These are phyloP conservation scores for Rhizomys pruinosus DNA, from an alignment of 2,113 vertebrate species.

Conservation along the genomic window DNA sequence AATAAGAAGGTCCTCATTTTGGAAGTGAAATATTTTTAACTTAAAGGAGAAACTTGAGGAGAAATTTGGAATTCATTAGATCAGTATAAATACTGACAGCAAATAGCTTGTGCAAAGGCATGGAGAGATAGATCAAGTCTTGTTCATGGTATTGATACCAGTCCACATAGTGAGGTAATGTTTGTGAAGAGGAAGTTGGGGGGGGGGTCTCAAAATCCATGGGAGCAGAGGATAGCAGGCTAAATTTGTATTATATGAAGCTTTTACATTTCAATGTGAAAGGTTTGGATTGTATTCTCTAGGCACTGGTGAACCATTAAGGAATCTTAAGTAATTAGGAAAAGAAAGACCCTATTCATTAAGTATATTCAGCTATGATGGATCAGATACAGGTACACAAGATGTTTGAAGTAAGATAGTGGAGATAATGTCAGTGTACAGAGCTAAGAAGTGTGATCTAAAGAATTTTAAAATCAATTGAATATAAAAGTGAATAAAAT, in stretches of 20 bases:
- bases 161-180: neutral
- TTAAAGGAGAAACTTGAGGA: neutral
- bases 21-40: neutral
- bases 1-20: neutral
- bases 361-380: neutral
- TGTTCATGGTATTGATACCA: neutral
- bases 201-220: neutral
- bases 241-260: neutral
- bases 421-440: fast-evolving
- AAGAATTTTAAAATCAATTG: neutral
- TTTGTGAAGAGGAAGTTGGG: neutral
- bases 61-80: neutral
- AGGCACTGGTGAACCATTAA: neutral
- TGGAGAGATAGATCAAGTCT: neutral
- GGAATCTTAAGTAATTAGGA: neutral
- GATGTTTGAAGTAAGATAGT: neutral
- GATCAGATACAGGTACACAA: neutral
- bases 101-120: neutral
- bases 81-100: neutral
- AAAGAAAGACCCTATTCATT: neutral
- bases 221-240: neutral
- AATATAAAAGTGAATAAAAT: neutral
- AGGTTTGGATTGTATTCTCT: neutral
- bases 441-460: neutral
- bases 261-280: neutral